Evolutionary conservation across 2,797 vertebrate species (phyloP).

Genomic region (Malacoctenus gilli): DNA sequence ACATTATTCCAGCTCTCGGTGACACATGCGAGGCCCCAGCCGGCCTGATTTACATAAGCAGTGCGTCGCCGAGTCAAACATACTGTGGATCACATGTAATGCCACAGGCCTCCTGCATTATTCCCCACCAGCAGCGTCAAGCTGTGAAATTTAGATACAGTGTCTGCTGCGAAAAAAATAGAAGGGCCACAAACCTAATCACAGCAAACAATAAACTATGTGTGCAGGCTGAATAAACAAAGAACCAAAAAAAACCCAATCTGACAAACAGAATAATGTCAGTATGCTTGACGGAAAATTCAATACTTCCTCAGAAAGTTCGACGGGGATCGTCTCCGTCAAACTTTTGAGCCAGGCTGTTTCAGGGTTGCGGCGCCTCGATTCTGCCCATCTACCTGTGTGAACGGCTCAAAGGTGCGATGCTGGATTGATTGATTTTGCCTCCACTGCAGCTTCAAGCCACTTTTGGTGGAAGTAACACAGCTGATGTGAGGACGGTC

Average conservation of each 20-base stretch:
- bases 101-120: conserved; percentile 3
- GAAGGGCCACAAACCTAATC: neutral
- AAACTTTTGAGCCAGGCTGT: too few relatives aligned
- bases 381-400: too few relatives aligned
- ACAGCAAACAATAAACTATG: neutral
- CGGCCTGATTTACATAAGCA: conserved; percentile 27
- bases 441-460: too few relatives aligned
- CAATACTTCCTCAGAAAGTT: too few relatives aligned
- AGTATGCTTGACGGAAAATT: too few relatives aligned
- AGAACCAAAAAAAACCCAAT: neutral
- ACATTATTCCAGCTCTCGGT: neutral
- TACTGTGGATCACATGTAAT: conserved; percentile 10
- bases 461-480: too few relatives aligned
- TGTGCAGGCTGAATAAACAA: too few relatives aligned
- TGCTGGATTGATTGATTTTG: too few relatives aligned
- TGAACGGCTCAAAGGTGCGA: too few relatives aligned
- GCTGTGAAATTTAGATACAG: neutral
- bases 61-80: conserved; percentile 4
- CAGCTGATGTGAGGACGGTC: too few relatives aligned
- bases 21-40: conserved; percentile 14
- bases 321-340: too few relatives aligned
- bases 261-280: neutral
- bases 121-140: neutral
- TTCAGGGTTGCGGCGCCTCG: too few relatives aligned
- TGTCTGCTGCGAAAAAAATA: neutral